Conservation (phyloP, 2,113 vertebrate species). For the Malurus alboscapulatus region DNA sequence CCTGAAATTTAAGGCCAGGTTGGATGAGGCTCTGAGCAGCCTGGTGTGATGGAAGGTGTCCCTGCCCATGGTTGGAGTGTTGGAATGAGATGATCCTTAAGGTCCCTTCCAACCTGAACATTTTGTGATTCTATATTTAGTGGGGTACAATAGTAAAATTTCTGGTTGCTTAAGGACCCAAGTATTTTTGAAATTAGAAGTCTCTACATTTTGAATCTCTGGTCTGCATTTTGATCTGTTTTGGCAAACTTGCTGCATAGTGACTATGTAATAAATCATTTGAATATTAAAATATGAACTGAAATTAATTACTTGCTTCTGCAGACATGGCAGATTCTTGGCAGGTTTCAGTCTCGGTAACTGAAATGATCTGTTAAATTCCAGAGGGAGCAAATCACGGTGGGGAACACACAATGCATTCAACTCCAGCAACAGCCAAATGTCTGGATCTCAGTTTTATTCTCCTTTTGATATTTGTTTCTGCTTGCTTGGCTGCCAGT, state of each 20-base stretch:
- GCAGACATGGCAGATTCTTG: neutral
- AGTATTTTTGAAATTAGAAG: neutral
- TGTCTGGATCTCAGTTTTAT: neutral
- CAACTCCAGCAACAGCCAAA: neutral
- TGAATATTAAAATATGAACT: neutral
- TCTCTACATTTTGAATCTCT: neutral
- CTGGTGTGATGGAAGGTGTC: neutral
- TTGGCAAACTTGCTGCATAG: neutral
- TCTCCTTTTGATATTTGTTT: neutral
- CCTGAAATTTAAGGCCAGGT: neutral
- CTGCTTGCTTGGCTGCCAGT: neutral
- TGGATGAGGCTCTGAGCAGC: neutral
- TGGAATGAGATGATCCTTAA: neutral
- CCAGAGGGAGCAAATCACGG: neutral
- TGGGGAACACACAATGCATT: neutral
- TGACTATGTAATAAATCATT: neutral
- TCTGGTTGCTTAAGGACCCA: neutral
- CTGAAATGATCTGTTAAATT: neutral
- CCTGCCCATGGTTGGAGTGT: neutral
- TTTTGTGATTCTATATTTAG: neutral
- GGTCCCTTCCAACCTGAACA: neutral
- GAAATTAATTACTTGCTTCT: neutral
- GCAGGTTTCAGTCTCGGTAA: neutral
- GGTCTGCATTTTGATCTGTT: neutral
- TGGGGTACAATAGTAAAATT: neutral